These are phyloP conservation scores for Sterrhoptilus dennistouni DNA, from an alignment of 2,113 vertebrate genomes.

Conservation along the genomic window DNA sequence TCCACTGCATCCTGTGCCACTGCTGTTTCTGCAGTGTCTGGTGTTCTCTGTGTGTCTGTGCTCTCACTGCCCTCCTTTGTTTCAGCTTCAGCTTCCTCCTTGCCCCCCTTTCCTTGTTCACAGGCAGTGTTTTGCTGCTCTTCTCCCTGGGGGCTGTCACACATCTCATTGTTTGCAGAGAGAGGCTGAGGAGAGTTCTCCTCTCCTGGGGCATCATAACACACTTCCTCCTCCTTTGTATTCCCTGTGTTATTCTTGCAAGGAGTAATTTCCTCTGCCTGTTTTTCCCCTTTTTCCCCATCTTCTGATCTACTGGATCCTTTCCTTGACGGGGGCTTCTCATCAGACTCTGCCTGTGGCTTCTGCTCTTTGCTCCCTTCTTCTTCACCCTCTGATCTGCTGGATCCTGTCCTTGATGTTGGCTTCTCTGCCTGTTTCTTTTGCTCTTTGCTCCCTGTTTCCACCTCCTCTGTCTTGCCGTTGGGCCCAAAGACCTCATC, in stretches of 20 bases:
- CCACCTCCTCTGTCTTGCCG: neutral
- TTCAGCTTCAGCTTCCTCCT: neutral
- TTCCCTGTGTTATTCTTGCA: neutral
- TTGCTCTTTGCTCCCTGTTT: neutral
- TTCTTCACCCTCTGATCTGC: neutral
- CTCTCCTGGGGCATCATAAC: neutral
- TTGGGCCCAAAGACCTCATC: conserved; percentile 57
- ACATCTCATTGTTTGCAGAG: neutral
- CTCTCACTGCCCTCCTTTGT: neutral
- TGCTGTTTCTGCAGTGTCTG: neutral
- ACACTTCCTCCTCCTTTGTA: neutral
- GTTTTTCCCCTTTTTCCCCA: conserved; percentile 1
- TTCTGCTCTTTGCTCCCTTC: neutral
- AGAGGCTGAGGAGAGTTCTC: neutral
- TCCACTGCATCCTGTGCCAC: neutral
- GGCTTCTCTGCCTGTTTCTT: neutral
- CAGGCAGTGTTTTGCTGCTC: neutral
- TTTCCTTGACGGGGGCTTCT: conserved; percentile 8
- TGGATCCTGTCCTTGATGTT: neutral
- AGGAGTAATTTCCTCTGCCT: neutral
- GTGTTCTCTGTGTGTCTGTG: neutral
- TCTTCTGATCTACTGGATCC: conserved; percentile 20
- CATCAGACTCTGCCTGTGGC: neutral
- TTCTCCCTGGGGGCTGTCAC: neutral
- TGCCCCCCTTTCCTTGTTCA: neutral